Evolutionary conservation across 2,888 invertebrate species (phyloP).

Genomic region (Agriopis marginaria): DNA sequence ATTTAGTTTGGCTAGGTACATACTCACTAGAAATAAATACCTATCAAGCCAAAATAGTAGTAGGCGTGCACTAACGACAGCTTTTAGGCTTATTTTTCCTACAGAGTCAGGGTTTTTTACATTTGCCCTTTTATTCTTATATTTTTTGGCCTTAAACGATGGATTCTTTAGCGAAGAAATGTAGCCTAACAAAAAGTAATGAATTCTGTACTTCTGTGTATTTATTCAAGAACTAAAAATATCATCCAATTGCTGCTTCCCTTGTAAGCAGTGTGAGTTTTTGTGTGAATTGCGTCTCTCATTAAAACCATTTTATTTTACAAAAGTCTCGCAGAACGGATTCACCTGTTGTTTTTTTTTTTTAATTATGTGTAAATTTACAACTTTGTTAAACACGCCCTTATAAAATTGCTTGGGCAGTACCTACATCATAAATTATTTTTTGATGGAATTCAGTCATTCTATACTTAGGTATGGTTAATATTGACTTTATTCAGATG

Average conservation of each 20-base stretch:
- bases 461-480: background rate
- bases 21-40: background rate
- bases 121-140: constrained; percentile 4
- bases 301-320: constrained; percentile 1
- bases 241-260: constrained; percentile 20
- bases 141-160: background rate
- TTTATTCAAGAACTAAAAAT: constrained; percentile 9
- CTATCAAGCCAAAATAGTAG: background rate
- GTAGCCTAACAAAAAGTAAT: background rate
- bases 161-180: constrained; percentile 9
- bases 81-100: constrained; percentile 8
- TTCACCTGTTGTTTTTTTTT: constrained; percentile 14
- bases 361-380: constrained; percentile 6
- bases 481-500: no score
- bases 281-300: constrained; percentile 4
- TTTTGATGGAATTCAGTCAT: background rate
- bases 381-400: background rate
- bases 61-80: background rate
- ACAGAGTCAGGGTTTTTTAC: background rate
- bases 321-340: background rate
- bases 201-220: constrained; percentile 1
- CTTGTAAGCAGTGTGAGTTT: constrained; percentile 2
- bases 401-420: background rate
- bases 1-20: background rate
- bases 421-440: background rate